Evolutionary conservation across 2,888 invertebrate species (phyloP), one percentile per base, ranked within the genome.

Genomic region (Lymantria dispar): DNA sequence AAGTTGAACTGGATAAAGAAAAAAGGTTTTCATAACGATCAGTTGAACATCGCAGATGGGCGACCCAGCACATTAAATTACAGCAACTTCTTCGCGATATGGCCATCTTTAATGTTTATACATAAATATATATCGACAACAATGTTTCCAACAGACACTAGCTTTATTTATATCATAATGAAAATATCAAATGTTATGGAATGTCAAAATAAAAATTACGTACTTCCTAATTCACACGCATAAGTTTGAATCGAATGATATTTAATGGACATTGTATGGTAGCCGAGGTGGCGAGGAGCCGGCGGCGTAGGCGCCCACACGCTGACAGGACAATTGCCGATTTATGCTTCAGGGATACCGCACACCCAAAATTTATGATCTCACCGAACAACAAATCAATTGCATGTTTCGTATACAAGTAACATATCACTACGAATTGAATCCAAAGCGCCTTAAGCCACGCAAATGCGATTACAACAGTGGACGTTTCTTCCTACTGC

Each of bases 251-350:
- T 47, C 45, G 47, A 43, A 42, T 48, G 58, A 59, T 68, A 59
- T 57, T 53, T 52, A 44, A 58, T 58, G 62, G 62, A 62, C 56
- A 64, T 60, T 64, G 60, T 67, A 46, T 60, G 50, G 52, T 60
- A 48, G 53, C 59, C 56, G 61, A 64, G 62, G 64, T 68, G 69
- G 61, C 56, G 69, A 62, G 70, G 64, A 61, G 65, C 61, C 62
- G 64, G 64, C 61, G 55, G 60, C 58, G 62, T 65, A 37, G 68
- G 76, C 74, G 72, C 74, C 71, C 73, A 68, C 75, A 74, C 73
- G 74, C 64, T 77, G 82, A 83, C 85, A 84, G 80, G 60, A 86
- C 85, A 85, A 85, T 85, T 74, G 81, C 62, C 74, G 74, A 84
- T 85, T 83, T 83, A 84, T 81, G 74, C 73, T 67, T 67, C 71